A percentile compares a stretch with the other conserved stretches of the same genome.
Conservation (phyloP, 2,113 vertebrate species). For the Corythornis madagascariensis region DNA sequence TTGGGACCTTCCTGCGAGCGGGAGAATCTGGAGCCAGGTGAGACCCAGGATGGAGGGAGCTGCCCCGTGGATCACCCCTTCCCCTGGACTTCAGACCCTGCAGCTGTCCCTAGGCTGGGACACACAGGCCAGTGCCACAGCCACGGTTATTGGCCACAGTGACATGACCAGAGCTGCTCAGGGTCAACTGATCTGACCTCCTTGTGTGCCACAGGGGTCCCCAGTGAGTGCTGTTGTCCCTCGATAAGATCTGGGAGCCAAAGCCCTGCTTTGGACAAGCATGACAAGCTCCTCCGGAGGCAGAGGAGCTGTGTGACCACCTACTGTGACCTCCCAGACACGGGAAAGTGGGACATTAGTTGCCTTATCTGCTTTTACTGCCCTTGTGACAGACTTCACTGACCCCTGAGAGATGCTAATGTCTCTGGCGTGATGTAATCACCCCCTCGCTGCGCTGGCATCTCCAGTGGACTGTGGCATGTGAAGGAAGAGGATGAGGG, state of each 20-base stretch:
- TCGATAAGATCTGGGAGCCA: not conserved
- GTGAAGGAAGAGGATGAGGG: not conserved
- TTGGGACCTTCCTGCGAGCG: not conserved
- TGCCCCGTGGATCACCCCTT: fast-evolving
- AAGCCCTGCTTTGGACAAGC: not conserved
- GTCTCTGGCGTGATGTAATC: not conserved
- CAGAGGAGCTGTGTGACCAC: not conserved
- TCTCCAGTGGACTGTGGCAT: not conserved
- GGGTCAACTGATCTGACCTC: fast-evolving
- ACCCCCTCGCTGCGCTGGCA: not conserved
- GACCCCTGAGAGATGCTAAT: not conserved
- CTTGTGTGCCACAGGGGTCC: not conserved
- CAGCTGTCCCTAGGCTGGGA: not conserved
- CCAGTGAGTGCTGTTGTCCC: not conserved
- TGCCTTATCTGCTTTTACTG: not conserved
- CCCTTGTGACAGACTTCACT: not conserved
- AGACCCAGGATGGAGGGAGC: not conserved
- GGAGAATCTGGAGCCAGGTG: not conserved
- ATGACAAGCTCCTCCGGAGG: not conserved
- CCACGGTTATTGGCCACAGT: not conserved
- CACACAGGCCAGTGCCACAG: not conserved
- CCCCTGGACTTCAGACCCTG: fast-evolving
- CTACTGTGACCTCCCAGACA: not conserved
- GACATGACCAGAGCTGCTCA: not conserved
- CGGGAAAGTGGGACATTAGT: not conserved